Percentiles rank a stretch among this genome's conserved stretches.
Conservation (phyloP, 2,888 invertebrate genomes). For the Drosophila anomalipes region DNA sequence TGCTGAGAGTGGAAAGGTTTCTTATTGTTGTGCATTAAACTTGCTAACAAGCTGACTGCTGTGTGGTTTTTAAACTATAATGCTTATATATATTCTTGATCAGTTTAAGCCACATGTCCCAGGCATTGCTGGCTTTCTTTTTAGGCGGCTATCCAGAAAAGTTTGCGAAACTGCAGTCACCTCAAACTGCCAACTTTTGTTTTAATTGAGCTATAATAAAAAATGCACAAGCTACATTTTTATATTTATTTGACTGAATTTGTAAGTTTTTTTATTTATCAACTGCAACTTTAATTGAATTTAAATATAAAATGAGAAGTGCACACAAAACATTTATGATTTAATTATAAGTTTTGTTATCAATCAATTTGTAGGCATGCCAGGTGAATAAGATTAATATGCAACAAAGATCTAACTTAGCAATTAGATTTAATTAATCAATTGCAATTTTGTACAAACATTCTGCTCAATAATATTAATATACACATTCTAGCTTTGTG, state of each 20-base stretch:
- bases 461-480: not conserved
- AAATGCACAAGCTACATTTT: not conserved
- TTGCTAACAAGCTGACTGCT: not conserved
- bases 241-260: not conserved
- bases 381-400: not conserved
- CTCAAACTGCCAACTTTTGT: not conserved
- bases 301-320: not conserved
- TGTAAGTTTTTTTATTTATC: not conserved
- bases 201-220: not conserved
- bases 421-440: not conserved
- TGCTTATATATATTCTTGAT: not conserved
- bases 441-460: not conserved
- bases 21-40: not conserved
- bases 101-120: not conserved
- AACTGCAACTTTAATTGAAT: not conserved
- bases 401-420: not conserved
- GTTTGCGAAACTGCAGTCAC: not conserved
- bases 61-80: not conserved
- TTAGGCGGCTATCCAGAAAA: not conserved
- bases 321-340: not conserved
- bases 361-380: fast-evolving
- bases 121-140: not conserved
- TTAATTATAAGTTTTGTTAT: no score
- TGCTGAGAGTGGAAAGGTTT: not conserved
- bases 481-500: not conserved